These are phyloP conservation scores for Phylloscopus collybita DNA, from an alignment of 2,797 vertebrate genomes.

Conservation along the genomic window DNA sequence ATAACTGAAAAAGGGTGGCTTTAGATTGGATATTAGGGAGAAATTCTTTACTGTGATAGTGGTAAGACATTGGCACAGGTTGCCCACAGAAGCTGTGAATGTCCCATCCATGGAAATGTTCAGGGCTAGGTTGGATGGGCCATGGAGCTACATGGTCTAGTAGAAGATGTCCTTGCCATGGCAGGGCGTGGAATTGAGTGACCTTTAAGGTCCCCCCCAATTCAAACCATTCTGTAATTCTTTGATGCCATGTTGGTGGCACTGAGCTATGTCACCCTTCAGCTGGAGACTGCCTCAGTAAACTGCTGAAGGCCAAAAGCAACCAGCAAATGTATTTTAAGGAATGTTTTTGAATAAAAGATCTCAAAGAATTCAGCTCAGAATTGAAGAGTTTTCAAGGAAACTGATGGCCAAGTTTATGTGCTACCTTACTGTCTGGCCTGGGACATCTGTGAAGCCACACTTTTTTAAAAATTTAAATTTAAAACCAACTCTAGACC, in stretches of 20 bases:
- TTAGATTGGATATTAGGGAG: neutral
- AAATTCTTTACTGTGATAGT: neutral
- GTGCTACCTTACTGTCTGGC: neutral
- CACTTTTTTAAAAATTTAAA: neutral
- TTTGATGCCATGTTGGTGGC: rapidly evolving
- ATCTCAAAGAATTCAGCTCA: neutral
- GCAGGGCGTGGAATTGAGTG: rapidly evolving
- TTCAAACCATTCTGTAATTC: neutral
- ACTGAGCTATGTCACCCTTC: rapidly evolving
- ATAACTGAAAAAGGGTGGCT: neutral
- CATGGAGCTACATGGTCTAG: neutral
- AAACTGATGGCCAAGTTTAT: neutral
- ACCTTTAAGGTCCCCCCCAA: neutral
- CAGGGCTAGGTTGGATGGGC: neutral
- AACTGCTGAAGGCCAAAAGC: neutral
- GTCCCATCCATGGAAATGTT: neutral
- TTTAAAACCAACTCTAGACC: neutral
- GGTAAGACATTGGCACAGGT: no score
- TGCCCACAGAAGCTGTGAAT: neutral
- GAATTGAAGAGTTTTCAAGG: neutral
- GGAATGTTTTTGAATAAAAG: neutral
- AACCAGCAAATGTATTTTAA: neutral
- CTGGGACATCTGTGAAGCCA: neutral
- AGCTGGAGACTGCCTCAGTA: neutral
- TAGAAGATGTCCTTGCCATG: neutral